These are phyloP conservation scores for Bombus turneri DNA, from an alignment of 1,140 invertebrate species.

Conservation along the genomic window DNA sequence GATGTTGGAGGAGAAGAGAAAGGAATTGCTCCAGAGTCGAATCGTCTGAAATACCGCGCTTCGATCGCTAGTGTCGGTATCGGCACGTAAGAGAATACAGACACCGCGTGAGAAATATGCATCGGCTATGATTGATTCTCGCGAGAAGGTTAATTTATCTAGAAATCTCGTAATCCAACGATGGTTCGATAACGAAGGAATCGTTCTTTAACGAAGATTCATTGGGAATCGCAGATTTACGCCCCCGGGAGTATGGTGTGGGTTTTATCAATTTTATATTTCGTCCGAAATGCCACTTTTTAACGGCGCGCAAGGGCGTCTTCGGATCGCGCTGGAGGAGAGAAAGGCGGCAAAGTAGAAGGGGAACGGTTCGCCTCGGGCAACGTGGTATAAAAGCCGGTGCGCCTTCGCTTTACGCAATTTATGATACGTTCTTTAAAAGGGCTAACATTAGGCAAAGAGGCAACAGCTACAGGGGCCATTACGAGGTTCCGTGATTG, in stretches of 20 bases:
- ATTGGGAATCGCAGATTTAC: background rate
- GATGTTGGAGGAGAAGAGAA: too few species aligned
- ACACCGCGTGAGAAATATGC: background rate
- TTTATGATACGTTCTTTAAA: constrained; percentile 55
- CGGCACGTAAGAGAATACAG: background rate
- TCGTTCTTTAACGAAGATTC: background rate
- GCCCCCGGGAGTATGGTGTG: background rate
- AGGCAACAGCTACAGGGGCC: constrained; percentile 15
- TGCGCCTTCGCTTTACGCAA: constrained; percentile 53
- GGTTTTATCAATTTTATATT: constrained; percentile 25
- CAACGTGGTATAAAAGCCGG: constrained; percentile 37
- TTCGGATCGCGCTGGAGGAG: background rate
- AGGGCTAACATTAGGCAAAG: constrained; percentile 46
- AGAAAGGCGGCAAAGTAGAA: constrained; percentile 4
- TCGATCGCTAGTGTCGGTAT: background rate
- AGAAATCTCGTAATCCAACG: background rate
- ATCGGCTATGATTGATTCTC: constrained; percentile 2
- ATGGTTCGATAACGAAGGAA: background rate
- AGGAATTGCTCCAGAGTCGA: background rate
- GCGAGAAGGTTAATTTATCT: background rate
- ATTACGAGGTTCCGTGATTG: constrained; percentile 36
- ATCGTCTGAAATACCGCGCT: background rate
- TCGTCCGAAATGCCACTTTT: constrained; percentile 9
- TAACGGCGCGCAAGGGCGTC: constrained; percentile 9
- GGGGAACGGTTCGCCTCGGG: constrained; percentile 24